Evolutionary conservation across 2,797 vertebrate species (phyloP), one percentile per base, ranked within the genome.

Genomic region (Eidolon dupreanum): DNA sequence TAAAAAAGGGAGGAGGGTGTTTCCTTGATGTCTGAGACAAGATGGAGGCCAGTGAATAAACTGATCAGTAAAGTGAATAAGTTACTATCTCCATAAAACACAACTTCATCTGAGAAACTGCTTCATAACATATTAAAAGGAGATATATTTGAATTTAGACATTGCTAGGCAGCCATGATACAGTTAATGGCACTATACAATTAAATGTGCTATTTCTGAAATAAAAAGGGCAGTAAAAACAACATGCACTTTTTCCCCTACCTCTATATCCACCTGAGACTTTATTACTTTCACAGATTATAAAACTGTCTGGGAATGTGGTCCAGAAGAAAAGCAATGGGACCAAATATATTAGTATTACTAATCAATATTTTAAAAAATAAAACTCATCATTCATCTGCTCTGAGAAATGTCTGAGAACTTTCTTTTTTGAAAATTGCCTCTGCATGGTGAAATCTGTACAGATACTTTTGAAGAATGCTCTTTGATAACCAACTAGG

Each of bases 321-420:
- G 66, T 81, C 13, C 66, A 78, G 41, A 33, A 96, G 83, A 55
- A 55, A 86, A 85, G 95, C 78, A 92, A 20, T 33, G 28, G 74
- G 4, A 8, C 26, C 79, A 92, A 95, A 96, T 95, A 90, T 94
- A 66, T 94, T 93, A 90, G 89, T 19, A 51, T 93, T 94, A 96
- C 83, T 87, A 96, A 96, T 74, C 31, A 95, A 12, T 65, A 78
- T 96, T 97, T 97, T 90, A 97, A 97, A 49, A 96, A 91, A 90
- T 0, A 0, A 83, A 97, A 28, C 5, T 96, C 85, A 86, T 95
- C 97, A 93, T 53, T 96, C 17, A 81, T 77, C 71, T 95, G 73
- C 88, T 88, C 55, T 85, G 66, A 88, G 61, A 92, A 51, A 70
- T 43, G 95, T 59, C 77, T 83, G 75, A 94, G 96, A 89, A 20